These are phyloP conservation scores for Oegoconia quadripuncta DNA, from an alignment of 2,888 invertebrate species.

Conservation along the genomic window DNA sequence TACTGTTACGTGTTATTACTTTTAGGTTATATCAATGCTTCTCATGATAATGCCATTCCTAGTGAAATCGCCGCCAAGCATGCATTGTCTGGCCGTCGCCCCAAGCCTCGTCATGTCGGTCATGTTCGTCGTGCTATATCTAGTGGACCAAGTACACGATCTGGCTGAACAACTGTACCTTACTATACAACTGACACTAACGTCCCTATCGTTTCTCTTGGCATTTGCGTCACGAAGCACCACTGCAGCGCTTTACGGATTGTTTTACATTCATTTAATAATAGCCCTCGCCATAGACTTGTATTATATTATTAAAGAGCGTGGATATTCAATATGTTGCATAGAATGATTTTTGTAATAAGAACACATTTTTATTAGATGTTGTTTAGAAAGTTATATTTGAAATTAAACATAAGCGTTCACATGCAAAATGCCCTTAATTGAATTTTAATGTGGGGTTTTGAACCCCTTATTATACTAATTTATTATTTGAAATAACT, in stretches of 20 bases:
- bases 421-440: too few relatives aligned
- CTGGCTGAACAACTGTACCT: constrained; percentile 64
- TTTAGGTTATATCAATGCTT: constrained; percentile 69
- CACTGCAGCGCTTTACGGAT: constrained; percentile 43
- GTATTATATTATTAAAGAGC: constrained; percentile 53
- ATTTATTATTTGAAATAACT: too few relatives aligned
- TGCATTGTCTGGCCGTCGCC: constrained; percentile 61
- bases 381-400: too few relatives aligned
- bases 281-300: constrained; percentile 54
- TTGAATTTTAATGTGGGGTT: too few relatives aligned
- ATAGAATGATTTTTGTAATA: not conserved
- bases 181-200: constrained; percentile 41
- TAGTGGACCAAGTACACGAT: constrained; percentile 69
- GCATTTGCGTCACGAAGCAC: constrained; percentile 28
- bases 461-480: too few relatives aligned
- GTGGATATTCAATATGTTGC: constrained; percentile 38
- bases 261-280: constrained; percentile 58
- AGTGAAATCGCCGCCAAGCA: constrained; percentile 39
- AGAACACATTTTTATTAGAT: too few relatives aligned
- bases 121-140: constrained; percentile 61
- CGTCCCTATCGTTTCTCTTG: constrained; percentile 34
- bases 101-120: constrained; percentile 60
- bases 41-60: constrained; percentile 65
- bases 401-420: too few relatives aligned
- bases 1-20: constrained; percentile 41